Evolutionary conservation across 2,888 invertebrate genomes (phyloP), one percentile per base, ranked within the genome.

Genomic region (Nomada lathburiana): DNA sequence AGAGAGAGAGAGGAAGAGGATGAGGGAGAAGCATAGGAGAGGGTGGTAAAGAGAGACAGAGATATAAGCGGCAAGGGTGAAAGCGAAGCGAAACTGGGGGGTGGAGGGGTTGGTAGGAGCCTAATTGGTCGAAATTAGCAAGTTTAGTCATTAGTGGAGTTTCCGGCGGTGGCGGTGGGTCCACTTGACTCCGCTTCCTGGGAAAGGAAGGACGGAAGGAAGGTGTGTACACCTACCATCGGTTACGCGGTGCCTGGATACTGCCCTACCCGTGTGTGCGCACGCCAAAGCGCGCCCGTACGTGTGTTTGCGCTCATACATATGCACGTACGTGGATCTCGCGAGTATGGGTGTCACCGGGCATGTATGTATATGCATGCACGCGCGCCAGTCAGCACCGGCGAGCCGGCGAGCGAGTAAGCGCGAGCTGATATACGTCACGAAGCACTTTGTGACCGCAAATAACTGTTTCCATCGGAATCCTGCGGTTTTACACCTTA

Each of bases 81-180:
- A 65, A 26, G 83, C 29, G 65, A 63, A 69, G 57, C 18, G 76
- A 67, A 73, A 72, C 60, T 76, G 76, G 76, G 76, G 42, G 76
- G 68, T 72, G 71, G 65, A 53, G 68, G 70, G 81, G 82, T 83
- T 68, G 88, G 84, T 82, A 77, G 89, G 83, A 89, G 88, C 91
- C 92, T 94, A 94, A 94, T 94, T 94, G 93, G 93, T 92, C 90
- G 92, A 93, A 94, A 94, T 94, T 93, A 94, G 93, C 93, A 94
- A 94, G 93, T 94, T 94, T 93, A 93, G 93, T 93, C 93, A 94
- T 94, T 94, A 94, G 92, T 88, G 87, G 93, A 93, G 93, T 93
- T 94, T 93, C 92, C 92, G 90, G 87, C 89, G 89, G 89, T 89
- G 90, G 90, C 81, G 89, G 89, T 86, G 88, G 90, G 90, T 91